A percentile compares a stretch with the other conserved stretches of the same genome.
Conservation (phyloP, 2,113 vertebrate genomes). For the Andinoacara biseriatus region DNA sequence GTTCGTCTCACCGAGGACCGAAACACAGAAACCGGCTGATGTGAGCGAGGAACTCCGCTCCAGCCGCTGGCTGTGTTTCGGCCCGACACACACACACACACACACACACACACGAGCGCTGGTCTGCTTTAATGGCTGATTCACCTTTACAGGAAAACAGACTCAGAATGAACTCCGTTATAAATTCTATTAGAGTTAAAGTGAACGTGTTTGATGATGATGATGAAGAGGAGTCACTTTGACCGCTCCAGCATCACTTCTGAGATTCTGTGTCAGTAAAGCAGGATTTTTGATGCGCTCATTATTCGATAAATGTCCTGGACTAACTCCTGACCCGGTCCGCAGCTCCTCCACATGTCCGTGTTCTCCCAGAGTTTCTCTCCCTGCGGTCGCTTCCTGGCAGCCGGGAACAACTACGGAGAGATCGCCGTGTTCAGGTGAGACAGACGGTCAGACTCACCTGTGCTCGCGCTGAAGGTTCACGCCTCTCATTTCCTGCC, state of each 20-base stretch:
- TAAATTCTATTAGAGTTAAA: neutral
- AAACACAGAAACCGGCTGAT: neutral
- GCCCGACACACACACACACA: no score
- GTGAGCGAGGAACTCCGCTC: neutral
- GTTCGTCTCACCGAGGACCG: neutral
- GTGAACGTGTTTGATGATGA: no score
- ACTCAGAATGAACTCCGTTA: neutral
- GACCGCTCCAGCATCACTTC: no score
- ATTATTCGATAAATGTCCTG: no score
- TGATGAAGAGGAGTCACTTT: no score
- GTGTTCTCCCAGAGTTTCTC: constrained; percentile 90
- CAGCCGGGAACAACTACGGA: constrained; percentile 89
- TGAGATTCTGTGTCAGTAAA: no score
- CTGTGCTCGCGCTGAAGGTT: neutral
- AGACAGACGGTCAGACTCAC: neutral
- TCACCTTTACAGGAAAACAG: no score
- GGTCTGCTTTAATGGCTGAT: neutral
- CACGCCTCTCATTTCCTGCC: neutral
- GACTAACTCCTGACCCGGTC: neutral
- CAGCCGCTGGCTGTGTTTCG: no score
- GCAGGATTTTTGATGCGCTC: no score
- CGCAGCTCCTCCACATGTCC: constrained; percentile 88
- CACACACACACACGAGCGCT: no score
- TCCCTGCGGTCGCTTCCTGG: constrained; percentile 88
- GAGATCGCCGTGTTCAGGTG: constrained; percentile 91